Evolutionary conservation across 2,113 vertebrate genomes (phyloP).

Genomic region (Trochalopteron elliotii): DNA sequence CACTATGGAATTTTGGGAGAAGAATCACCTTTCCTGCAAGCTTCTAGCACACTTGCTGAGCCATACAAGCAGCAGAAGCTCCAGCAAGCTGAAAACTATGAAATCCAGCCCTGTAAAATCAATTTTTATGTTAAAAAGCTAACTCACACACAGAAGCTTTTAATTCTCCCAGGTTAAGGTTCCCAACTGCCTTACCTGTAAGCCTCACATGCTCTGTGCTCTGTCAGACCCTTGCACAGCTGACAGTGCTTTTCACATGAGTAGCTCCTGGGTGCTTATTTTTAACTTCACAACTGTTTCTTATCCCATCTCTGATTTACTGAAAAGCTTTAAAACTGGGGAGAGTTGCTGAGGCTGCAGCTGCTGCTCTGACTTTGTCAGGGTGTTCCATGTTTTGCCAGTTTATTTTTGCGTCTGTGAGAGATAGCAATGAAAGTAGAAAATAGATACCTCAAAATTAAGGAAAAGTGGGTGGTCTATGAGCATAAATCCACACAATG

Average conservation of each 20-base stretch:
- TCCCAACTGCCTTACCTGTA: background rate
- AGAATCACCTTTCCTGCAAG: background rate
- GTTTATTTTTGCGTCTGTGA: background rate
- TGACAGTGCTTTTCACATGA: fast-evolving
- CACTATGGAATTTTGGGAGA: background rate
- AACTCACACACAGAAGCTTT: fast-evolving
- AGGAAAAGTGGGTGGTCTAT: background rate
- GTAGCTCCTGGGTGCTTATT: background rate
- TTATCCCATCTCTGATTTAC: background rate
- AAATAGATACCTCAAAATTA: background rate
- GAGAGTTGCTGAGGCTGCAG: background rate
- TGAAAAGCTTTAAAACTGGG: background rate
- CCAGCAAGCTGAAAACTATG: background rate
- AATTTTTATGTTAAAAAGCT: background rate
- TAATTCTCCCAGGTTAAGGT: background rate
- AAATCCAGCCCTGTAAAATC: background rate
- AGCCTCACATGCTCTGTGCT: fast-evolving
- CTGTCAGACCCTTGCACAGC: background rate
- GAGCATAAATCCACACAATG: background rate
- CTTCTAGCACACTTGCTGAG: background rate
- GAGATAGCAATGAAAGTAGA: background rate
- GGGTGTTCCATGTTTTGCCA: background rate
- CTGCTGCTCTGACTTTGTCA: background rate
- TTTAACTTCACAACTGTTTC: background rate
- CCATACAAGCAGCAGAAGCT: background rate